Percentiles rank a stretch among this genome's conserved stretches.
Evolutionary conservation across 2,797 vertebrate species (phyloP).

Genomic region (Chaetophractus vellerosus): DNA sequence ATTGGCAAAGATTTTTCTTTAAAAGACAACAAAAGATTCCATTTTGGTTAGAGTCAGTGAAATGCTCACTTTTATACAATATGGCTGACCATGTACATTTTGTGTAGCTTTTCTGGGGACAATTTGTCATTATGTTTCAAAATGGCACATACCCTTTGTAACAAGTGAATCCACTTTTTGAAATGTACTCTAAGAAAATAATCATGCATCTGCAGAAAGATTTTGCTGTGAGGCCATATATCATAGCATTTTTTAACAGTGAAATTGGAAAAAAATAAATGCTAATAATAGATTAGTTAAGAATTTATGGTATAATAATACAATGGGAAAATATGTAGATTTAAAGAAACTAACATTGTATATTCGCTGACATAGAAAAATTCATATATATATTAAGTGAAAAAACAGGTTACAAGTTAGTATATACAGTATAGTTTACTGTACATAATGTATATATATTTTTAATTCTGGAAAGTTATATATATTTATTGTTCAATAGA

Average conservation of each 20-base stretch:
- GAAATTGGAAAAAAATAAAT: constrained; percentile 5
- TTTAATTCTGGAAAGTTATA: background rate
- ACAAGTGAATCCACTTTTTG: constrained; percentile 39
- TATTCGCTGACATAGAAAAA: constrained; percentile 19
- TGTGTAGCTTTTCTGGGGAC: background rate
- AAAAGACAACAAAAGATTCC: background rate
- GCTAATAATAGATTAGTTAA: background rate
- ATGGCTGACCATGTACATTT: background rate
- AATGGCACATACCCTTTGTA: constrained; percentile 38
- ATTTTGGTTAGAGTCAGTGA: background rate
- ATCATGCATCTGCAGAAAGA: constrained; percentile 8
- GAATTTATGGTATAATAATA: background rate
- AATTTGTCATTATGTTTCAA: background rate
- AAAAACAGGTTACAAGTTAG: background rate
- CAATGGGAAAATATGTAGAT: background rate
- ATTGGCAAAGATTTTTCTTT: background rate
- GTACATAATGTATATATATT: background rate
- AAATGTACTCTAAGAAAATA: constrained; percentile 34
- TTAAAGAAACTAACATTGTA: background rate
- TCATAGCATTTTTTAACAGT: constrained; percentile 33
- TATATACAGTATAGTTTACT: background rate
- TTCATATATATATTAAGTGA: constrained; percentile 30
- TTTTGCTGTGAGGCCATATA: background rate
- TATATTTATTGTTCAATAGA: background rate
- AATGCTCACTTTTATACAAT: background rate